Evolutionary conservation across 1,140 invertebrate species (phyloP), one percentile per base, ranked within the genome.

Genomic region (Telenomus remus): DNA sequence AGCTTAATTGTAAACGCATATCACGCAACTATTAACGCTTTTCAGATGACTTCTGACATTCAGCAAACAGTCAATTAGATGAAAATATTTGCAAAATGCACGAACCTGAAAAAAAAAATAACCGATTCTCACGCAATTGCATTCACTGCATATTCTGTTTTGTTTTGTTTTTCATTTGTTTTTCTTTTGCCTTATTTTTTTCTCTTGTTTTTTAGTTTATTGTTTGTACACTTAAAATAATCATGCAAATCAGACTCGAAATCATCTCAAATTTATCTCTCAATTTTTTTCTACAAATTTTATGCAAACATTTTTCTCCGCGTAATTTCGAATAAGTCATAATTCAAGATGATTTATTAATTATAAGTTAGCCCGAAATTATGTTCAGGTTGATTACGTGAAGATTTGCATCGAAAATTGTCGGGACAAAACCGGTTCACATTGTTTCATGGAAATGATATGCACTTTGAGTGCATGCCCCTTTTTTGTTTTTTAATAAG

Each of bases 31-130:
- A 65, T 70, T 54, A 55, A 66, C 65, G 66, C 19, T 27, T 65
- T 59, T 48, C 69, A 69, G 59, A 68, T 64, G 64, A 69, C 72
- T 64, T 75, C 59, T 69, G 64, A 75, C 72, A 75, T 75, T 69
- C 47, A 75, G n/a, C 57, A 19, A 48, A 34, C 46, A 5, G n/a
- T 16, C 42, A 59, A 69, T 75, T 64, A 69, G 14, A 27, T 63
- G 19, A 27, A 27, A 27, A 59, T 64, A 54, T 70, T 75, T 56
- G 39, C 39, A 13, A 74, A 43, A 48, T 16, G 12, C 33, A 5
- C 15, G 19, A 15, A 33, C 46, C 59, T 46, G 49, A 43, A 65
- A 49, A 65, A 54, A 53, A 72, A 61, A 46, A 48, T 59, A 11
- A 51, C 15, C 19, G 53, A 59, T 68, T 42, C 7, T 56, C 44